Conservation (phyloP, 2,113 vertebrate species). For the Ailurus styani region DNA sequence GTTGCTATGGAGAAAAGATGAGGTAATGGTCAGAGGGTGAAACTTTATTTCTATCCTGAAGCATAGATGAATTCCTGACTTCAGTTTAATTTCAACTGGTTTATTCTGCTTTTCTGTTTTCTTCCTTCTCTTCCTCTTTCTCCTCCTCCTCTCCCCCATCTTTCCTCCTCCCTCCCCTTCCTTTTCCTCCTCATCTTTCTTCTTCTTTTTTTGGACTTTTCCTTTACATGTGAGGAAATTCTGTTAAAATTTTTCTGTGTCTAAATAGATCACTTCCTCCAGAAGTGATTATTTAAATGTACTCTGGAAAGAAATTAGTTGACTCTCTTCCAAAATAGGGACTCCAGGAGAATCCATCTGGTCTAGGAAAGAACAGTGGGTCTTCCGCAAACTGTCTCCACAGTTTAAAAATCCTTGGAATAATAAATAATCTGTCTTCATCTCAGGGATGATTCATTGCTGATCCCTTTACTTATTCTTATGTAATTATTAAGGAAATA, state of each 20-base stretch:
- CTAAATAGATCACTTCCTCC: not conserved
- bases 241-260: not conserved
- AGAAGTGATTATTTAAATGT: slow-evolving; percentile 31
- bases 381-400: not conserved
- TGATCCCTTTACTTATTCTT: slow-evolving; percentile 16
- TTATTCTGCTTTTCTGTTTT: not conserved
- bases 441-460: slow-evolving; percentile 2
- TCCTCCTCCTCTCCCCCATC: accelerated
- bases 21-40: slow-evolving; percentile 63
- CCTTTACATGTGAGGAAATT: not conserved
- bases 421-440: not conserved
- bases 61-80: slow-evolving; percentile 68
- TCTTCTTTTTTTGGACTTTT: not conserved
- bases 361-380: slow-evolving; percentile 2
- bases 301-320: slow-evolving; percentile 24
- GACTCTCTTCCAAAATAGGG: not conserved
- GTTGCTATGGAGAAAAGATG: slow-evolving; percentile 79
- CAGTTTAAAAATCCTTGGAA: slow-evolving; percentile 1
- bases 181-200: not conserved
- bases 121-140: not conserved
- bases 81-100: slow-evolving; percentile 14
- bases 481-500: not conserved
- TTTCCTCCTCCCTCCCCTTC: accelerated
- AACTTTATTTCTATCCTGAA: slow-evolving; percentile 75
- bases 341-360: not conserved